A percentile compares a stretch with the other conserved stretches of the same genome.
Evolutionary conservation across 2,888 invertebrate genomes (phyloP).

Genomic region (Salticus scenicus): DNA sequence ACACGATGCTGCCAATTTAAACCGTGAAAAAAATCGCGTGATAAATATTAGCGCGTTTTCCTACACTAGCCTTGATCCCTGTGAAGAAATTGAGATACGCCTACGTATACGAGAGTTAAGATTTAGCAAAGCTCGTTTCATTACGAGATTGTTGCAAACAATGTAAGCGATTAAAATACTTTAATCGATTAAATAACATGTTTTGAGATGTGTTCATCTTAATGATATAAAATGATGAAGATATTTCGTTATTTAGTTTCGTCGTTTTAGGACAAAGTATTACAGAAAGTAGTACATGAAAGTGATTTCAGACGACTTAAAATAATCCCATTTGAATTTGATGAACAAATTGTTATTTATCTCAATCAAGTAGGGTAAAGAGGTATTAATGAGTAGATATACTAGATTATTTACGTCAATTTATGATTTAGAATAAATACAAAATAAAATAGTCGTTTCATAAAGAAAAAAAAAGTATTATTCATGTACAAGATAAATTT

Average conservation of each 20-base stretch:
- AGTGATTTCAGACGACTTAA: no score
- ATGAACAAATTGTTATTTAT: no score
- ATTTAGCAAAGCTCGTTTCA: not conserved
- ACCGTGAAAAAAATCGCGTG: slow-evolving; percentile 1
- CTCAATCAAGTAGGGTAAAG: no score
- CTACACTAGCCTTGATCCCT: slow-evolving; percentile 12
- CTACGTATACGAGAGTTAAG: not conserved
- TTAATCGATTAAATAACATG: not conserved
- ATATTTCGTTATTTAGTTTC: not conserved
- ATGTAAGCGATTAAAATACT: slow-evolving; percentile 11
- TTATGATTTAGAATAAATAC: no score
- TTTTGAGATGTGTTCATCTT: not conserved
- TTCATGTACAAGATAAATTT: no score
- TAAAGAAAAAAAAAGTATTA: no score
- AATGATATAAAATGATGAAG: not conserved
- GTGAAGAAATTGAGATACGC: not conserved
- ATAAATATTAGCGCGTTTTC: not conserved
- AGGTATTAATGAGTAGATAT: no score
- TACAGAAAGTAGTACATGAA: no score
- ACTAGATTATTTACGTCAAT: no score
- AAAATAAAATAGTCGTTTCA: no score
- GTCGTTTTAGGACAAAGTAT: not conserved
- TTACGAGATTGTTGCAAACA: not conserved
- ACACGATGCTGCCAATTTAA: slow-evolving; percentile 9
- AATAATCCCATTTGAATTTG: no score